Percentiles rank a stretch among this genome's conserved stretches.
Conservation (phyloP, 2,113 vertebrate genomes). For the Oophaga pumilio region DNA sequence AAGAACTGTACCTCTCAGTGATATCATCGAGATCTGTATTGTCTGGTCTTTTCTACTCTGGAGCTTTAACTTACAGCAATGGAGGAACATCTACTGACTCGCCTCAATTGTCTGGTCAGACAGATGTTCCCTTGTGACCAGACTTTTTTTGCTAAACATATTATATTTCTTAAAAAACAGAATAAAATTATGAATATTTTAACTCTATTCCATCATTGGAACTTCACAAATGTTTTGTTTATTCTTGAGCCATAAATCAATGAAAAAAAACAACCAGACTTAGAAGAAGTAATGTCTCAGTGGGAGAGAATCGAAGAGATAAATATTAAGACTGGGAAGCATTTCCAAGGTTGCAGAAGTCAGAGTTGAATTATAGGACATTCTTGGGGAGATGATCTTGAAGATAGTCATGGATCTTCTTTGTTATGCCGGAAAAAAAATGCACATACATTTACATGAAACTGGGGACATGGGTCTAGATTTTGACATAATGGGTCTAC, state of each 20-base stretch:
- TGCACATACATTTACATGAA: not conserved
- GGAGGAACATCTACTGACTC: not conserved
- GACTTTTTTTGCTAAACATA: not conserved
- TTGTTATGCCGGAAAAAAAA: not conserved
- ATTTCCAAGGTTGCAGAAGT: conserved; percentile 51
- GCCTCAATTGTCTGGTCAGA: not conserved
- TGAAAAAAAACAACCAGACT: conserved; percentile 51
- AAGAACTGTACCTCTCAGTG: not conserved
- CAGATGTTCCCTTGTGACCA: not conserved
- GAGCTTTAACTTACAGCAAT: not conserved
- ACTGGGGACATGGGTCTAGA: not conserved
- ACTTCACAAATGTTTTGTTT: conserved; percentile 46
- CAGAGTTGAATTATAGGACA: conserved; percentile 57
- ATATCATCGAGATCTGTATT: not conserved
- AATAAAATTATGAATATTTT: conserved; percentile 39
- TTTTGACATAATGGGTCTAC: not conserved
- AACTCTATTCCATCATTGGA: conserved; percentile 35
- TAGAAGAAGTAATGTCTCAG: conserved; percentile 46
- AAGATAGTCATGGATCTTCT: conserved; percentile 47
- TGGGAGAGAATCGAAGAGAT: conserved; percentile 53
- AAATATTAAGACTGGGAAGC: conserved; percentile 51
- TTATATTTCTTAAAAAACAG: not conserved
- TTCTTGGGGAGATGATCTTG: conserved; percentile 40
- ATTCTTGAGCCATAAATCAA: conserved; percentile 50
- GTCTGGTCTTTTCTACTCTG: not conserved